Percentiles rank a stretch among this genome's conserved stretches.
Evolutionary conservation across 1,140 invertebrate genomes (phyloP).

Genomic region (Contarinia nasturtii): DNA sequence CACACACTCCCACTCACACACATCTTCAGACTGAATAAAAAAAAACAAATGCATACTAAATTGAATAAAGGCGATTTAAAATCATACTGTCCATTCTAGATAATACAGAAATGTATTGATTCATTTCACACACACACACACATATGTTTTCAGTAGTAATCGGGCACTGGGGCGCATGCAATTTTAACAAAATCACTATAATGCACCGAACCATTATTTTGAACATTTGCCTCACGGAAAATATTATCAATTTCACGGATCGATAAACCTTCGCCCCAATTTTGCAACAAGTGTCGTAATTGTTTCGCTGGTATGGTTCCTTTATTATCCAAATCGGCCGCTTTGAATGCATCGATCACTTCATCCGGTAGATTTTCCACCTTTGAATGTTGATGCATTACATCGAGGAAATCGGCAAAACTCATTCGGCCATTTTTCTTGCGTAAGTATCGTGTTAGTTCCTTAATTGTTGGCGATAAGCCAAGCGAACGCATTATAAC

Average conservation of each 20-base stretch:
- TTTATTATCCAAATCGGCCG: constrained; percentile 51
- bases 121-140: no score
- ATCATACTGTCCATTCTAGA: no score
- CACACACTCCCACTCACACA: no score
- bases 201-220: constrained; percentile 57
- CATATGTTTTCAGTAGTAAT: constrained; percentile 55
- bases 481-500: constrained; percentile 87
- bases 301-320: constrained; percentile 67
- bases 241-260: constrained; percentile 86
- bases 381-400: constrained; percentile 79
- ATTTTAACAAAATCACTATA: constrained; percentile 90
- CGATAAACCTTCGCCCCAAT: constrained; percentile 81
- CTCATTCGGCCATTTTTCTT: constrained; percentile 80
- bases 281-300: constrained; percentile 68
- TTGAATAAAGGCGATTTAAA: no score
- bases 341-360: constrained; percentile 73
- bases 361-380: constrained; percentile 79
- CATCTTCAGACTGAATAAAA: no score
- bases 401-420: constrained; percentile 88
- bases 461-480: constrained; percentile 79
- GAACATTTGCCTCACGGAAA: constrained; percentile 80
- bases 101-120: no score
- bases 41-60: no score
- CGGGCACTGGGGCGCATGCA: constrained; percentile 80
- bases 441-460: constrained; percentile 69